These are phyloP conservation scores for Conops quadrifasciatus DNA, from an alignment of 2,888 invertebrate genomes.

Conservation along the genomic window DNA sequence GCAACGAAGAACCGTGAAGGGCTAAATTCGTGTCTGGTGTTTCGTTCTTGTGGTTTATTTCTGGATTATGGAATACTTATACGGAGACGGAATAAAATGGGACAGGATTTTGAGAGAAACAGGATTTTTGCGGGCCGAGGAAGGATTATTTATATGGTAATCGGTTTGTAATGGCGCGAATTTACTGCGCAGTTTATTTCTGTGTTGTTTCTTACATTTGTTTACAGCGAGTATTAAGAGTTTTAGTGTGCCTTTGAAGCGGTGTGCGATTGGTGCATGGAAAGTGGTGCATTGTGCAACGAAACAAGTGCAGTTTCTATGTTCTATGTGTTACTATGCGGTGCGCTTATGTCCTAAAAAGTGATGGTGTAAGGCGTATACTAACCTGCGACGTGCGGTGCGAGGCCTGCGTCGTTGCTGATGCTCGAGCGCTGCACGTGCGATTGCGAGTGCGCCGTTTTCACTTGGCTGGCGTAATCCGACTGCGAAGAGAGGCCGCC, in stretches of 20 bases:
- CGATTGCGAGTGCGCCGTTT: conserved; percentile 64
- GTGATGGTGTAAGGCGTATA: conserved; percentile 5
- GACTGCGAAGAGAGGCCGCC: conserved; percentile 65
- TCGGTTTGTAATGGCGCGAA: background rate
- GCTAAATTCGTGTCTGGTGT: conserved; percentile 37
- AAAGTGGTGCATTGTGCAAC: conserved; percentile 3
- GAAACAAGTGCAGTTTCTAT: background rate
- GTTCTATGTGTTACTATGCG: background rate
- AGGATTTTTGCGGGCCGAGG: conserved; percentile 10
- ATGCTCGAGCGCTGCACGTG: conserved; percentile 64
- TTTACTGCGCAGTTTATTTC: background rate
- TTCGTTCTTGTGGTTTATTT: conserved; percentile 7
- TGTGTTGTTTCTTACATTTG: conserved; percentile 1
- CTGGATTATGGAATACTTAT: conserved; percentile 4
- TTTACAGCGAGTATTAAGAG: too few species aligned
- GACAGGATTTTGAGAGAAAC: background rate
- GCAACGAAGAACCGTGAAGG: background rate
- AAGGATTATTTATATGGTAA: background rate
- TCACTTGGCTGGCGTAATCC: conserved; percentile 63
- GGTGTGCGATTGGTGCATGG: conserved; percentile 10
- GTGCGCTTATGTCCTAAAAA: background rate
- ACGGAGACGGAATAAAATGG: conserved; percentile 20
- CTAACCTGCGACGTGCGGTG: conserved; percentile 53
- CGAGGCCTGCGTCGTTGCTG: conserved; percentile 62
- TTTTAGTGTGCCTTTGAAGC: conserved; percentile 3